These are phyloP conservation scores for Orgyia antiqua DNA, from an alignment of 2,888 invertebrate species.

Conservation along the genomic window DNA sequence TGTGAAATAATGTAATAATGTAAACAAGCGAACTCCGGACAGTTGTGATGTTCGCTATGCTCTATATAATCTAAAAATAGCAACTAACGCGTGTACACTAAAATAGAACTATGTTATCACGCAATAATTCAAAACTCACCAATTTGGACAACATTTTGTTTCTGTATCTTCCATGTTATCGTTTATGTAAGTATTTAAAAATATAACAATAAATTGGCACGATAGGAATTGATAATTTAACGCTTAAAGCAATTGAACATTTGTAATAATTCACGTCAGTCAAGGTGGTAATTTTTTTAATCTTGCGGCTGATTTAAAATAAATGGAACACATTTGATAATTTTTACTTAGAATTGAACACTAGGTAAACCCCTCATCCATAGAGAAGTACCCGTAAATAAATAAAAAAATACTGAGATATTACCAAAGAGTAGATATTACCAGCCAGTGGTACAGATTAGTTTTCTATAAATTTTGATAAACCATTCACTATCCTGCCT, in stretches of 20 bases:
- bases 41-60: constrained; percentile 53
- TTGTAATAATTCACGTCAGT: constrained; percentile 28
- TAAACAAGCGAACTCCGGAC: constrained; percentile 55
- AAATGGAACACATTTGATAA: too few species aligned
- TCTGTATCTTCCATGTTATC: constrained; percentile 57
- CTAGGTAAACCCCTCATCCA: constrained; percentile 36
- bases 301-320: too few species aligned
- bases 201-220: too few species aligned
- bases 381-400: constrained; percentile 10
- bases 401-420: too few species aligned
- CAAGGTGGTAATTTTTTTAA: too few species aligned
- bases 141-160: constrained; percentile 67
- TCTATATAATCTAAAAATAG: constrained; percentile 70
- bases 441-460: too few species aligned
- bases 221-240: constrained; percentile 13
- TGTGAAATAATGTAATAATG: constrained; percentile 23
- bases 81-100: constrained; percentile 52
- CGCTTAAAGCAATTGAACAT: constrained; percentile 13
- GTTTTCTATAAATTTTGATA: too few species aligned
- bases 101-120: constrained; percentile 62
- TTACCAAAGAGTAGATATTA: background rate
- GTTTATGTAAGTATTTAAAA: constrained; percentile 6
- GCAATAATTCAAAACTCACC: constrained; percentile 58
- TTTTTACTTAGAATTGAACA: too few species aligned
- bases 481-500: too few species aligned